Conservation (phyloP, 2,888 invertebrate genomes). For the Pyrgus malvae region DNA sequence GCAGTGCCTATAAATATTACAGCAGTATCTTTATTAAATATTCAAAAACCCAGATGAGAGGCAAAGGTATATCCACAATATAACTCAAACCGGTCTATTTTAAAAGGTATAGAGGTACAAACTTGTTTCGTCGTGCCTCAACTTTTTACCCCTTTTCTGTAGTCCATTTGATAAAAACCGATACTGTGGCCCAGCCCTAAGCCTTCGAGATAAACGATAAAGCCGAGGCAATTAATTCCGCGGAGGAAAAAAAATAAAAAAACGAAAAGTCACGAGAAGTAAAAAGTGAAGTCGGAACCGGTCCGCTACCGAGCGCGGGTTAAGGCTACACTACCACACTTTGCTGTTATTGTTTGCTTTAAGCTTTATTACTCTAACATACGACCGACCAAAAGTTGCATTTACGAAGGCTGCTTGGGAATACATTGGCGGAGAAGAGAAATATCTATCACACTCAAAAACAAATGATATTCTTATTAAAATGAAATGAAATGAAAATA, state of each 20-base stretch:
- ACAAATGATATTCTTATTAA: no score
- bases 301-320: constrained; percentile 44
- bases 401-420: no score
- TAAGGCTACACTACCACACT: constrained; percentile 20
- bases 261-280: constrained; percentile 36
- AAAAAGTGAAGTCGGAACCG: constrained; percentile 46
- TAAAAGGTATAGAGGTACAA: neutral
- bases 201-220: constrained; percentile 49
- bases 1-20: neutral
- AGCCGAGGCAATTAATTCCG: constrained; percentile 53
- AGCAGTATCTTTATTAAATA: neutral
- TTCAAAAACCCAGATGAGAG: neutral
- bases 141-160: constrained; percentile 3
- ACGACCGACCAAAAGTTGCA: no score
- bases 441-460: no score
- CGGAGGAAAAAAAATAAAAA: constrained; percentile 42
- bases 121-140: neutral
- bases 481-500: no score
- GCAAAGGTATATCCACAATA: neutral
- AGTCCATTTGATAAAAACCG: constrained; percentile 14
- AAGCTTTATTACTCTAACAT: no score
- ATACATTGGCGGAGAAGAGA: no score
- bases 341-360: no score
- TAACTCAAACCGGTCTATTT: neutral
- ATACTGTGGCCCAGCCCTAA: constrained; percentile 8